phyloP scores from a whole-genome alignment of 2,888 invertebrate genomes.

The Apamea crenata region DNA sequence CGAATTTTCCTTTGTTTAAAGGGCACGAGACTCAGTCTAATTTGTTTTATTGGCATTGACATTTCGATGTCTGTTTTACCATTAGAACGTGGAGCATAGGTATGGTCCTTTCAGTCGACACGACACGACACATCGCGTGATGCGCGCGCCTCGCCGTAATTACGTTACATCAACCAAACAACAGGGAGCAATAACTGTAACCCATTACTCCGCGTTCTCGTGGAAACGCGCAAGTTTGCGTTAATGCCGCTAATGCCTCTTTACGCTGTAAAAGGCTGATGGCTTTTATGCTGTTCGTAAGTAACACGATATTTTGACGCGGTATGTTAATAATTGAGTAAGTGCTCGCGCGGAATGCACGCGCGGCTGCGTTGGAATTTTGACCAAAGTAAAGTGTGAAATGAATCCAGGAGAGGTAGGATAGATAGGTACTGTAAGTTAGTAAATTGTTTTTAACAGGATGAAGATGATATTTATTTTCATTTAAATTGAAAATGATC shows the following conservation, averaged over 20 bases:
- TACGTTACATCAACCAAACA: constrained; percentile 78
- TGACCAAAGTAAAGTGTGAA: constrained; percentile 1
- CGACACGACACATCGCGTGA: constrained; percentile 79
- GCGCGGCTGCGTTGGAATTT: constrained; percentile 18
- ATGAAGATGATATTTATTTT: background rate
- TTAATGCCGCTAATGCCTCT: constrained; percentile 72
- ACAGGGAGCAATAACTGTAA: constrained; percentile 78
- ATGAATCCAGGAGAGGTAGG: background rate
- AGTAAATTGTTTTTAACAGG: background rate
- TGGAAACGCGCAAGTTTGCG: constrained; percentile 73
- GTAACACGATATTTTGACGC: constrained; percentile 57
- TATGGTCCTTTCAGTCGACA: constrained; percentile 34
- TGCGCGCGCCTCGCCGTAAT: constrained; percentile 73
- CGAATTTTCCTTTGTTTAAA: constrained; percentile 19
- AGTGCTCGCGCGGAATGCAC: constrained; percentile 40
- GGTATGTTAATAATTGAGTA: constrained; percentile 47
- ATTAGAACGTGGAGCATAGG: constrained; percentile 17
- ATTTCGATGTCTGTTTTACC: constrained; percentile 25
- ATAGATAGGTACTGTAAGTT: background rate
- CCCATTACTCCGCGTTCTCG: constrained; percentile 73
- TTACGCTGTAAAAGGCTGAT: constrained; percentile 62
- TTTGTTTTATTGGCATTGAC: constrained; percentile 34
- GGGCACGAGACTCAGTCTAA: constrained; percentile 13
- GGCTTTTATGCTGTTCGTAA: constrained; percentile 59
- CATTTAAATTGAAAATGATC: background rate